Base-by-base conservation (phyloP, 2,888 invertebrate species). In the Scaptomyza flava region DNA sequence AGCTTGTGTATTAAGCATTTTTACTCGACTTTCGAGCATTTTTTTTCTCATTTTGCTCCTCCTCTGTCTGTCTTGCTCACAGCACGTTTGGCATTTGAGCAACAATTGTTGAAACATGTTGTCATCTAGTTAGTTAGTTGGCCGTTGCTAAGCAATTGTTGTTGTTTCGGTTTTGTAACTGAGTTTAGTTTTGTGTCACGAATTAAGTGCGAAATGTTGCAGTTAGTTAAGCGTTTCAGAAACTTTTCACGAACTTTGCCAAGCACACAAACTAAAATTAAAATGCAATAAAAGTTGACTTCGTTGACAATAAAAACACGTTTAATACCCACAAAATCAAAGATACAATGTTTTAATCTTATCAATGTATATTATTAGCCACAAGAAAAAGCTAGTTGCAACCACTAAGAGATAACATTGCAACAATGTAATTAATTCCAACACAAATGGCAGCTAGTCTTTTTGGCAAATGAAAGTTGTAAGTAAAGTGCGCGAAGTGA, bases 51-150 rank as follows among this genome's bases (percentile, higher is more conserved):
- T 12, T 12, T 17, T 17, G 17, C 17, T 17, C 17, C 14, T 27
- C n/a, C 45, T 30, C 42, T 50, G 6, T 12, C 27, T 33, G 5
- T 11, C 33, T 23, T 23, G 45, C 68, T 81, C 68, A 50, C 43
- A 52, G 89, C 83, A 84, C 89, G 87, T 88, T 83, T 83, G 81
- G 69, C 81, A 86, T 88, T 88, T 61, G 72, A 69, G 78, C 72
- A 77, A 69, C 81, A 83, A 88, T 84, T 83, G 83, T 68, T 83
- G 87, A 86, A 81, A 86, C 87, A 84, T 88, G 83, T 77, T 83
- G 87, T 80, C 87, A 88, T 76, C 71, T 72, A 82, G 88, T 85
- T 85, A 85, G 87, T 87, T 81, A 66, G 86, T 63, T 72, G 59
- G 42, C 52, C 47, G 34, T 50, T 66, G 50, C 57, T 67, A 36